Evolutionary conservation across 2,113 vertebrate species (phyloP).

Genomic region (Pygoscelis antarcticus): DNA sequence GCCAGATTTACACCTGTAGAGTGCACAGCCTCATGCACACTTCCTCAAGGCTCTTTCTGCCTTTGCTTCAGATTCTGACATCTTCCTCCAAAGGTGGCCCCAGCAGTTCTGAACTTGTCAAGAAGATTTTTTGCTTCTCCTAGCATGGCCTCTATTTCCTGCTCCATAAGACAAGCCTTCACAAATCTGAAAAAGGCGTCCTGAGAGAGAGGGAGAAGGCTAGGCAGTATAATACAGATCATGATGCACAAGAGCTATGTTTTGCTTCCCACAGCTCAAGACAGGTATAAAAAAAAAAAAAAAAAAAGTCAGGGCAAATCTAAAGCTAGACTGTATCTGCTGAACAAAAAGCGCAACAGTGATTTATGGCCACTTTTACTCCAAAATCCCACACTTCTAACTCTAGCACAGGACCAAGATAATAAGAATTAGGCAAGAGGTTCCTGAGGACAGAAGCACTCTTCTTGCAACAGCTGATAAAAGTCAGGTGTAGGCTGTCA

Average conservation of each 20-base stretch:
- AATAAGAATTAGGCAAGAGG: neutral
- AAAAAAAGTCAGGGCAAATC: neutral
- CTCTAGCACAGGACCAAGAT: neutral
- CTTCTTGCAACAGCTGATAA: neutral
- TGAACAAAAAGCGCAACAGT: neutral
- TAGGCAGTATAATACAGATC: neutral
- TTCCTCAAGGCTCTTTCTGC: neutral
- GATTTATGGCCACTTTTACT: neutral
- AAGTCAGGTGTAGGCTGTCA: neutral
- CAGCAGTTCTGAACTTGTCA: neutral
- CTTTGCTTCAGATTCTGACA: neutral
- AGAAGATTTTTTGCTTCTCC: neutral
- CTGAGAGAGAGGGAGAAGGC: neutral
- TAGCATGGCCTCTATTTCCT: neutral
- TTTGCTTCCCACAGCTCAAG: neutral
- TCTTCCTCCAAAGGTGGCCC: neutral
- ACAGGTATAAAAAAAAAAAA: neutral
- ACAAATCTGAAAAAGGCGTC: neutral
- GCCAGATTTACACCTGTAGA: neutral
- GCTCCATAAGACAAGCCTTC: neutral
- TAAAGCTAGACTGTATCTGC: neutral
- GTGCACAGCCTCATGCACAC: neutral
- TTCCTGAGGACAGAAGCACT: neutral
- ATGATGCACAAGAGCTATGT: neutral
- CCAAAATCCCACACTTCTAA: neutral